Evolutionary conservation across 2,888 invertebrate species (phyloP).

Genomic region (Athripsodes cinereus): DNA sequence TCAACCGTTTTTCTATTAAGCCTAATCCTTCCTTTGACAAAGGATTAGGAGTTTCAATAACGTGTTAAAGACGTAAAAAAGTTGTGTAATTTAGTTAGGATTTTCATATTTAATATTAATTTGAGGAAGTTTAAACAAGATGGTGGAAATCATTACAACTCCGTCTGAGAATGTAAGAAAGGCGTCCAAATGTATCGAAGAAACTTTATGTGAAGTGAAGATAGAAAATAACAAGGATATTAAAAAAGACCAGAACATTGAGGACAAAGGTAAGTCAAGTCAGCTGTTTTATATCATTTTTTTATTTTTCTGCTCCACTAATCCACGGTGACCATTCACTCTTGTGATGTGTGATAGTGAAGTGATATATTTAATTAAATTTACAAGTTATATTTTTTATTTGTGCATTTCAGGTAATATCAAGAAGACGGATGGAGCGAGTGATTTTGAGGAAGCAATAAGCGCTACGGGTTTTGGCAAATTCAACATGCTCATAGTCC

Average conservation of each 20-base stretch:
- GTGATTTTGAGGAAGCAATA: conserved; percentile 69
- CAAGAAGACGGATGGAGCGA: conserved; percentile 27
- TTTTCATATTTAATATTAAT: too few species aligned
- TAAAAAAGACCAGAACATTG: not conserved
- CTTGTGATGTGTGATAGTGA: too few species aligned
- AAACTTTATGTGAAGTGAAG: not conserved
- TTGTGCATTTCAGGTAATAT: conserved; percentile 5
- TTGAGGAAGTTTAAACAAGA: too few species aligned
- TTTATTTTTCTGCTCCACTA: too few species aligned
- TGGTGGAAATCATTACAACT: not conserved
- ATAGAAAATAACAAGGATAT: not conserved
- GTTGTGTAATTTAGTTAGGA: too few species aligned
- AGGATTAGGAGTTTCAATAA: conserved; percentile 15
- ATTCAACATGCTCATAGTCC: conserved; percentile 46
- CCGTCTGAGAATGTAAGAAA: not conserved
- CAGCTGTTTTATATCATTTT: not conserved
- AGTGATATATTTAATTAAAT: too few species aligned
- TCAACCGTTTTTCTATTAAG: conserved; percentile 7
- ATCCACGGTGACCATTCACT: too few species aligned
- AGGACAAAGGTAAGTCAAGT: not conserved
- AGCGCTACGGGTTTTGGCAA: conserved; percentile 53
- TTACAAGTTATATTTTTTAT: not conserved
- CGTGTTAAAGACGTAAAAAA: not conserved
- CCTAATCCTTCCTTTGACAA: conserved; percentile 17
- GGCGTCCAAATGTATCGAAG: not conserved